Conservation (phyloP, 1,140 invertebrate species). For the Lerema accius region DNA sequence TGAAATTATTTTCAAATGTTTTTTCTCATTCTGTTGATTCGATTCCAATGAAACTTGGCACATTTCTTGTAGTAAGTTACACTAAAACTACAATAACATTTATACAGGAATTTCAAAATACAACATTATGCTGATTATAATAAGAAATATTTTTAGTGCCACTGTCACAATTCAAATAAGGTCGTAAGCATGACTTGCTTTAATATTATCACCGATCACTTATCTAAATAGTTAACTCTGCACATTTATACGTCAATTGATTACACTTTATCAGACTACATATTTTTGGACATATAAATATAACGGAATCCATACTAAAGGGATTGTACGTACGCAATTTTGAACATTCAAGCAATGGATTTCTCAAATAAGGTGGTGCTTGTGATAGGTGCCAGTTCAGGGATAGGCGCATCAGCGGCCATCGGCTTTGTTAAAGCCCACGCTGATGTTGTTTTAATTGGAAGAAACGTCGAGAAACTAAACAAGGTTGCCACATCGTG, state of each 20-base stretch:
- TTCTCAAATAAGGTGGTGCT: conserved; percentile 1
- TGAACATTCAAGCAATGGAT: not conserved
- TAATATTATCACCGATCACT: not conserved
- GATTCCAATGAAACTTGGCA: too few relatives aligned
- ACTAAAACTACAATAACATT: too few relatives aligned
- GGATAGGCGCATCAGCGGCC: conserved; percentile 1
- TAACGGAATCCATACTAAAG: not conserved
- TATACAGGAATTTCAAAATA: too few relatives aligned
- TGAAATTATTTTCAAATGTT: too few relatives aligned
- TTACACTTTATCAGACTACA: too few relatives aligned
- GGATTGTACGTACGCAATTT: not conserved
- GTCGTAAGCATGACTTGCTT: not conserved
- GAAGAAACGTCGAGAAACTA: conserved; percentile 21
- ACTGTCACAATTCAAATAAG: too few relatives aligned
- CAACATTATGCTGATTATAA: too few relatives aligned
- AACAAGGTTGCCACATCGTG: not conserved
- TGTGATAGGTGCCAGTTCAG: conserved; percentile 9
- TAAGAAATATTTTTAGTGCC: too few relatives aligned
- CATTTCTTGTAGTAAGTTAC: too few relatives aligned
- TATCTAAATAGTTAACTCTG: too few relatives aligned
- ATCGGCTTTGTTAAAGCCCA: not conserved
- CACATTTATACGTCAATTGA: too few relatives aligned
- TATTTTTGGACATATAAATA: not conserved
- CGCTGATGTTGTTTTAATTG: conserved; percentile 8
- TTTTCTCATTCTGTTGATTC: too few relatives aligned